phyloP scores from a whole-genome alignment of 2,797 vertebrate species.

The Enteromius radiatus region DNA sequence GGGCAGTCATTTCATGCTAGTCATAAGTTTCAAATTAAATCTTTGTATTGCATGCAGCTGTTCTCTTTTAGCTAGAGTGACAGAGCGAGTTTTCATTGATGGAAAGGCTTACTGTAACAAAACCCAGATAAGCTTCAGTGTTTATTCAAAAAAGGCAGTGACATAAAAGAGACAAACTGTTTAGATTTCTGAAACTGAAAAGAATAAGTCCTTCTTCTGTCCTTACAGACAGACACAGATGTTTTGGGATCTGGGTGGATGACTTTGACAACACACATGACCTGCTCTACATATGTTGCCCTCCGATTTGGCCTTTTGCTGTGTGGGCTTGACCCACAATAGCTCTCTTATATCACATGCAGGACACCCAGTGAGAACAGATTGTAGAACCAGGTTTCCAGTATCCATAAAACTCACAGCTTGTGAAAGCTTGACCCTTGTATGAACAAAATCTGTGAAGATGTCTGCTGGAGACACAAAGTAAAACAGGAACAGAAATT shows the following conservation, averaged over 20 bases:
- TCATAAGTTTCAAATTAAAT: slow-evolving; percentile 31
- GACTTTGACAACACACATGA: slow-evolving; percentile 50
- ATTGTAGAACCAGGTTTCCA: slow-evolving; percentile 35
- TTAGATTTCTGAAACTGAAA: slow-evolving; percentile 30
- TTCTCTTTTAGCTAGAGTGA: slow-evolving; percentile 21
- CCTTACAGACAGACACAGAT: slow-evolving; percentile 57
- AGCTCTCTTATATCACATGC: slow-evolving; percentile 51
- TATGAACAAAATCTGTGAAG: slow-evolving; percentile 6
- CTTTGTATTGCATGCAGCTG: slow-evolving; percentile 22
- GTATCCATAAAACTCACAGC: slow-evolving; percentile 41
- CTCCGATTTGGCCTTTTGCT: slow-evolving; percentile 51
- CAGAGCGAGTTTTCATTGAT: neutral
- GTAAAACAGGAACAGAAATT: slow-evolving; percentile 18
- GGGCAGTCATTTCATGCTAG: slow-evolving; percentile 29
- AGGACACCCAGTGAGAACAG: slow-evolving; percentile 54
- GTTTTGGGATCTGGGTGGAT: slow-evolving; percentile 47
- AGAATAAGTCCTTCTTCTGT: slow-evolving; percentile 26
- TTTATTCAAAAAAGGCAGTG: slow-evolving; percentile 29
- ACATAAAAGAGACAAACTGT: slow-evolving; percentile 43
- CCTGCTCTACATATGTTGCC: slow-evolving; percentile 58
- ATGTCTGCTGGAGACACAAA: neutral
- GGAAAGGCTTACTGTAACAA: slow-evolving; percentile 42
- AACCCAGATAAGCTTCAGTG: slow-evolving; percentile 38
- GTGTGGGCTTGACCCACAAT: slow-evolving; percentile 56
- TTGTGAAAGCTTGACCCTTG: slow-evolving; percentile 13